Conservation (phyloP, 1,140 invertebrate genomes). For the Amphibalanus amphitrite region DNA sequence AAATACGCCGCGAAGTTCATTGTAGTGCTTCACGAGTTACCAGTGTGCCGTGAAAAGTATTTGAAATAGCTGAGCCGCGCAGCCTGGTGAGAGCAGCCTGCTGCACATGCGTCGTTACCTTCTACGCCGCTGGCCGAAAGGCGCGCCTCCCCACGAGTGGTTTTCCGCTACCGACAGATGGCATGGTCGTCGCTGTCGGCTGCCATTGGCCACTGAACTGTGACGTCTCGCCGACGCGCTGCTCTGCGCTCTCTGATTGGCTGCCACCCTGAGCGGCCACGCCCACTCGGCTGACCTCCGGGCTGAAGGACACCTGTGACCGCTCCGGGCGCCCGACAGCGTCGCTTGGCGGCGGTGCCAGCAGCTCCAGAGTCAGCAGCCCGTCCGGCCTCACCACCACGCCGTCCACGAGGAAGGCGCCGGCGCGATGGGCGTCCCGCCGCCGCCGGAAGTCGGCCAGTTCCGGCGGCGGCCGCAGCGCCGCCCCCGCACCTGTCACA, state of each 20-base stretch:
- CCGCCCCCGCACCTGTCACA: not conserved
- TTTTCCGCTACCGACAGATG: not conserved
- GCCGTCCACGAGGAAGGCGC: not conserved
- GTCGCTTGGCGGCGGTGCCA: not conserved
- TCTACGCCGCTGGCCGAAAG: not conserved
- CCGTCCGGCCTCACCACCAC: not conserved
- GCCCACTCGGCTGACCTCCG: not conserved
- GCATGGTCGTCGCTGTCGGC: not conserved
- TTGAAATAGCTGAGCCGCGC: too few relatives aligned
- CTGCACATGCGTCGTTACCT: not conserved
- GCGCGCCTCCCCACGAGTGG: too few relatives aligned
- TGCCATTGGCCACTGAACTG: not conserved
- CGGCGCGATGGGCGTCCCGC: not conserved
- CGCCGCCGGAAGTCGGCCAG: not conserved
- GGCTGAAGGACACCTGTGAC: not conserved
- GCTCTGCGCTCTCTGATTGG: too few relatives aligned
- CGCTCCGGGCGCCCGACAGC: too few relatives aligned
- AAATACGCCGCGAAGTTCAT: too few relatives aligned
- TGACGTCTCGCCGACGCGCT: not conserved
- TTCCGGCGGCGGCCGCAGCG: not conserved
- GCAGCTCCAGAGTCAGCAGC: not conserved
- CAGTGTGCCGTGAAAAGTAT: too few relatives aligned
- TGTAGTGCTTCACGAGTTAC: too few relatives aligned
- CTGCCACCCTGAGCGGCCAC: too few relatives aligned
- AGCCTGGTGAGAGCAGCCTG: too few relatives aligned